These are phyloP conservation scores for Caenorhabditis sp. DNA, from an alignment of 2,888 invertebrate genomes.

Conservation along the genomic window DNA sequence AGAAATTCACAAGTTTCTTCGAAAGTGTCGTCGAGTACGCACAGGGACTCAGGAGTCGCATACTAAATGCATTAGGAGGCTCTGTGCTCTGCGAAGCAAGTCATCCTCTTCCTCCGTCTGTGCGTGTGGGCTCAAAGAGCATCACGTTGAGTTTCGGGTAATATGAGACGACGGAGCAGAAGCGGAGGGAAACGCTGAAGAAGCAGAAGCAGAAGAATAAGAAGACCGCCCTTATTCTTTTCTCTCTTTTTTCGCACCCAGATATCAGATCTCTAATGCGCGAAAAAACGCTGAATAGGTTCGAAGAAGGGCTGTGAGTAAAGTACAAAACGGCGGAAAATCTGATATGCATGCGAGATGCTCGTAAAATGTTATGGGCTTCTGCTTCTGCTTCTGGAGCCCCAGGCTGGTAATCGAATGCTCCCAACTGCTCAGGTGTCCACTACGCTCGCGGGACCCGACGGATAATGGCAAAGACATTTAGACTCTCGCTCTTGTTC, in stretches of 20 bases:
- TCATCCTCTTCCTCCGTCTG: slow-evolving; percentile 31
- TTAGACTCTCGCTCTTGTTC: slow-evolving; percentile 25
- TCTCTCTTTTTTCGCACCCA: slow-evolving; percentile 10
- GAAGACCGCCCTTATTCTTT: slow-evolving; percentile 1
- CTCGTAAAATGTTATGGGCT: slow-evolving; percentile 42
- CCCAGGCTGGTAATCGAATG: slow-evolving; percentile 35
- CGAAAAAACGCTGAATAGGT: slow-evolving; percentile 8
- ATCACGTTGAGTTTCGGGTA: slow-evolving; percentile 57
- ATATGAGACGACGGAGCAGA: slow-evolving; percentile 59
- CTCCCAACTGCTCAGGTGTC: slow-evolving; percentile 28
- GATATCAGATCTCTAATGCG: slow-evolving; percentile 8
- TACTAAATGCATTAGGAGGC: slow-evolving; percentile 51
- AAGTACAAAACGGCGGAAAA: background rate
- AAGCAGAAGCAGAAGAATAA: slow-evolving; percentile 30
- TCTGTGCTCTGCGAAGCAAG: slow-evolving; percentile 21
- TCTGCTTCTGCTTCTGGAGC: background rate
- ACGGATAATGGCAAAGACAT: slow-evolving; percentile 35
- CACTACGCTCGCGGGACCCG: slow-evolving; percentile 26
- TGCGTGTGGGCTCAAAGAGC: slow-evolving; percentile 48
- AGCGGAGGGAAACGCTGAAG: too few species aligned
- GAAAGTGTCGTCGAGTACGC: slow-evolving; percentile 19
- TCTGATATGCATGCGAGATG: slow-evolving; percentile 31
- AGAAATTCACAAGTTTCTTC: slow-evolving; percentile 45
- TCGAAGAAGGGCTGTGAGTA: background rate
- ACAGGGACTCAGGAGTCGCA: slow-evolving; percentile 35